These are phyloP conservation scores for Sarcophilus harrisii DNA, from an alignment of 2,797 vertebrate genomes.

Conservation along the genomic window DNA sequence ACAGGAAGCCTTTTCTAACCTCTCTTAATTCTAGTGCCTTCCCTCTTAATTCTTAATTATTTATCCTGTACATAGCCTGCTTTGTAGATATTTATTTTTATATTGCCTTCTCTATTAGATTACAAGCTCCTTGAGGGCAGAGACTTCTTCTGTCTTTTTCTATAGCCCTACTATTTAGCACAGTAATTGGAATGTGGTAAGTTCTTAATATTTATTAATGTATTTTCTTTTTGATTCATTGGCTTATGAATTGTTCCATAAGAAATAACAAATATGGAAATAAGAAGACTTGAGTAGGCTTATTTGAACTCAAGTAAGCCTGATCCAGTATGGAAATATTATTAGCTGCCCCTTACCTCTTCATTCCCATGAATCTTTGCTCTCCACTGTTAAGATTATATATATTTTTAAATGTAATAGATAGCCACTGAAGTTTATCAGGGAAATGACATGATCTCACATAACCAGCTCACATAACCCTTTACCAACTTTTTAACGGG, in stretches of 20 bases:
- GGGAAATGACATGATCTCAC: no score
- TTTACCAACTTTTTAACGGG: constrained; percentile 5
- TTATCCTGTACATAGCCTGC: not conserved
- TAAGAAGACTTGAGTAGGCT: not conserved
- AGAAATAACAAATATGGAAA: not conserved
- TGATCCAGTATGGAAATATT: not conserved
- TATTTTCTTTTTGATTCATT: not conserved
- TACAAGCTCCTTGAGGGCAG: not conserved
- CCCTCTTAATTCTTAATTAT: not conserved
- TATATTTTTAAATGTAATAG: not conserved
- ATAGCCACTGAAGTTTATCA: not conserved
- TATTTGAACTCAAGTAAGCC: not conserved
- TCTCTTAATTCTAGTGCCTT: not conserved
- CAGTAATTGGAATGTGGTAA: not conserved
- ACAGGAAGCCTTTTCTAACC: not conserved
- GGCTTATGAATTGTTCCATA: not conserved
- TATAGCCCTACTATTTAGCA: not conserved
- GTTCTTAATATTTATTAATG: not conserved
- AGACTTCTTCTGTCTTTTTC: not conserved
- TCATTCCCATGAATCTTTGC: not conserved
- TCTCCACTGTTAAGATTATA: not conserved
- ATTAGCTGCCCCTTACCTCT: not conserved
- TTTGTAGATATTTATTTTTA: not conserved
- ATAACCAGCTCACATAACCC: not conserved
- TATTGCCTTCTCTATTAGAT: not conserved